Conservation (phyloP, 1,140 invertebrate genomes). For the Pinna nobilis region DNA sequence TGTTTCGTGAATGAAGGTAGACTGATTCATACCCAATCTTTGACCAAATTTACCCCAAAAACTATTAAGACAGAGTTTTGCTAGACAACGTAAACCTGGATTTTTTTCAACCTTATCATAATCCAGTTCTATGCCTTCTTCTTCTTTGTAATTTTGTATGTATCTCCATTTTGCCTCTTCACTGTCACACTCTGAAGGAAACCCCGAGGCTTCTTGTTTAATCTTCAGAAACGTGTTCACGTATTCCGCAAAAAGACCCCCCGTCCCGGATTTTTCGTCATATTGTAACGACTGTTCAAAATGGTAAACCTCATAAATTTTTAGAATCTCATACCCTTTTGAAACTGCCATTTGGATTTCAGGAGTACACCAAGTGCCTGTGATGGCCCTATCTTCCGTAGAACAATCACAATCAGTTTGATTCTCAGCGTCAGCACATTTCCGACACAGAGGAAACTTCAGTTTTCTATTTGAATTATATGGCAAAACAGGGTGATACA, state of each 20-base stretch:
- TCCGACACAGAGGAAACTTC: constrained; percentile 28
- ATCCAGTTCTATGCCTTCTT: constrained; percentile 25
- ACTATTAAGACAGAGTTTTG: constrained; percentile 56
- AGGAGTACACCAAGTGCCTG: constrained; percentile 34
- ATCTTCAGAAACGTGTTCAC: constrained; percentile 28
- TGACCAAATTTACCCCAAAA: constrained; percentile 50
- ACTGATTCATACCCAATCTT: constrained; percentile 36
- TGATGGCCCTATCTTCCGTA: constrained; percentile 7
- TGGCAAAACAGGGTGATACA: constrained; percentile 32
- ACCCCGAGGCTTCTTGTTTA: constrained; percentile 28
- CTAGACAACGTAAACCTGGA: constrained; percentile 52
- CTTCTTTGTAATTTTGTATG: background rate
- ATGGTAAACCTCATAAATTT: constrained; percentile 72
- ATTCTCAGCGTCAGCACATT: constrained; percentile 18
- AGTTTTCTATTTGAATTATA: constrained; percentile 35
- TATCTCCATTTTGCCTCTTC: constrained; percentile 6
- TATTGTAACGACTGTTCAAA: constrained; percentile 58
- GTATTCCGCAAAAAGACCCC: constrained; percentile 33
- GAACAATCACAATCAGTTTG: background rate
- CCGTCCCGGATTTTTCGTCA: constrained; percentile 3
- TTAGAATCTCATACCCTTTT: constrained; percentile 67
- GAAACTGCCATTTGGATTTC: constrained; percentile 59
- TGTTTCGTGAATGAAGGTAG: constrained; percentile 18
- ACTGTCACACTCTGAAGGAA: constrained; percentile 8
- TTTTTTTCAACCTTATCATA: constrained; percentile 67